Evolutionary conservation across 2,797 vertebrate species (phyloP).

Genomic region (Apogon hyalosoma): DNA sequence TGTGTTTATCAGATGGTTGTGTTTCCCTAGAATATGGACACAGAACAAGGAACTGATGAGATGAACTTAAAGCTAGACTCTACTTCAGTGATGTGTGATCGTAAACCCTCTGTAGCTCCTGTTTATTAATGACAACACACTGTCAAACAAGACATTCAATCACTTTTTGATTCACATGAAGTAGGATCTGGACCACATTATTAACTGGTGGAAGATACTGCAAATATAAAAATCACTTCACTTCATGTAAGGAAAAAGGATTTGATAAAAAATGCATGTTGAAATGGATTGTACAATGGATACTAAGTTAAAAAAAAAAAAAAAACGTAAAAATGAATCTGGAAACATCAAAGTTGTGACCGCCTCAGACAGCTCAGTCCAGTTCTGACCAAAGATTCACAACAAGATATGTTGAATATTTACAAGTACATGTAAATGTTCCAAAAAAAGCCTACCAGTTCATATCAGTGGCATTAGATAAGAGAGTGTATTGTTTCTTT

Average conservation of each 20-base stretch:
- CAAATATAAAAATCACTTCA: slow-evolving; percentile 27
- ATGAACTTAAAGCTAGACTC: slow-evolving; percentile 13
- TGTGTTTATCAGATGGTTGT: background rate
- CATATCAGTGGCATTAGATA: too few species aligned
- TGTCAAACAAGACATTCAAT: slow-evolving; percentile 13
- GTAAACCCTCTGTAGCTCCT: slow-evolving; percentile 13
- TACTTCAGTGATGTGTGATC: slow-evolving; percentile 25
- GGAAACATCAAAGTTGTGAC: too few species aligned
- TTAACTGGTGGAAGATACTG: slow-evolving; percentile 14
- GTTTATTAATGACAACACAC: background rate
- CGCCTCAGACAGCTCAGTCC: background rate
- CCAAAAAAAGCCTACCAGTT: too few species aligned
- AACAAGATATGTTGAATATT: background rate
- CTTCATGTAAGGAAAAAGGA: slow-evolving; percentile 19
- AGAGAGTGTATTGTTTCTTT: too few species aligned
- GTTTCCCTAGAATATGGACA: background rate
- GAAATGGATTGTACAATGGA: slow-evolving; percentile 4
- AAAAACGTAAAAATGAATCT: too few species aligned
- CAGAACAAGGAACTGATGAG: slow-evolving; percentile 2
- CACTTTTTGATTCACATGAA: slow-evolving; percentile 17
- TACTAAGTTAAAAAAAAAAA: slow-evolving; percentile 6
- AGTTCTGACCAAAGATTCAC: background rate
- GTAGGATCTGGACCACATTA: slow-evolving; percentile 13
- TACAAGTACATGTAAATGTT: too few species aligned
- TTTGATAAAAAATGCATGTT: too few species aligned